Evolutionary conservation across 2,113 vertebrate genomes (phyloP), one percentile per base, ranked within the genome.

Genomic region (Myodes glareolus): DNA sequence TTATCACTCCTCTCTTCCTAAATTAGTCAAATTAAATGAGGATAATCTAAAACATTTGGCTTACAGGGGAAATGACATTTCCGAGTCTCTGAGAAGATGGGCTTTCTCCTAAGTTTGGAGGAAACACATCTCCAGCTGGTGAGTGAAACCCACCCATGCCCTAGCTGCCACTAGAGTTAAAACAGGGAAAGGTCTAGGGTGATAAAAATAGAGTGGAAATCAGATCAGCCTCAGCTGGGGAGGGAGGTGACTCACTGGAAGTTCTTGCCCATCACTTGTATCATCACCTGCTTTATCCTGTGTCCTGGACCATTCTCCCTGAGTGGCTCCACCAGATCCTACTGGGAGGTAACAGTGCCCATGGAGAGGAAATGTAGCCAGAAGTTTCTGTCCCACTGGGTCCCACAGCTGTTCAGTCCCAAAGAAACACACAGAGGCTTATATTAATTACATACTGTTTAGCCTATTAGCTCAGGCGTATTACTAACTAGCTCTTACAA

Each of bases 1-100:
- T 94, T n/a, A 70, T 55, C 10, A 47, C 58, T 29, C 65, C 47
- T 58, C 0, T 90, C 76, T 63, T 91, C 88, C 84, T 70, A 78
- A 94, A 96, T 95, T 68, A 77, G 78, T 65, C 68, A 73, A 84
- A 90, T 86, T 94, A 93, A 92, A 73, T 4, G 33, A 80, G 70
- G 61, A 42, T 84, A 8, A 88, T 94, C 84, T 91, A 14, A 94
- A 91, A 45, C 42, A 70, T 63, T 93, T 65, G 73, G 77, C 63
- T 92, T 72, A 27, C 13, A 68, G 68, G 76, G 19, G 21, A 29
- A 3, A 16, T 1, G 16, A 12, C 61, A 87, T 47, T 47, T 84
- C n/a, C 3, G 1, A 7, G 13, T 17, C 39, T 61, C 33, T 1
- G 33, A 82, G 25, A 88, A 96, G 86, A 31, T 3, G 1, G 50